These are phyloP conservation scores for Trachymyrmex cornetzi DNA, from an alignment of 1,140 invertebrate genomes.

Conservation along the genomic window DNA sequence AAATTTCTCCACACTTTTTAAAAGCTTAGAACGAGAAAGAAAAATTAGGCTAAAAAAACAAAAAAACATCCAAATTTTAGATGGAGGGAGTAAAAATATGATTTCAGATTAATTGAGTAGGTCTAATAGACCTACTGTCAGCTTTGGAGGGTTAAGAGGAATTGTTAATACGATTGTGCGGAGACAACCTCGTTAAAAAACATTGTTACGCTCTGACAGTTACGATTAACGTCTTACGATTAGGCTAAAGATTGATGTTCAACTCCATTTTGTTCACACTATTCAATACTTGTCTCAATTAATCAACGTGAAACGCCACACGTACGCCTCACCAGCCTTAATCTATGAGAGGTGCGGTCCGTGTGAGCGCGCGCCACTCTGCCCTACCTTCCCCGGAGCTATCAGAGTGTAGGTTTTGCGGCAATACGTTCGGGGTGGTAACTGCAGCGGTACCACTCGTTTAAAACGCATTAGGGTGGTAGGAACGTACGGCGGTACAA, in stretches of 20 bases:
- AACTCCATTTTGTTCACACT: constrained; percentile 50
- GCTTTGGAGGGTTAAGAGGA: background rate
- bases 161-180: background rate
- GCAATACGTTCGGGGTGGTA: constrained; percentile 62
- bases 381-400: constrained; percentile 37
- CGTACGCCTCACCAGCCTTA: constrained; percentile 48
- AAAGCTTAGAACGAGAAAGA: no score
- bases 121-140: no score
- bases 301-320: constrained; percentile 52
- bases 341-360: constrained; percentile 57
- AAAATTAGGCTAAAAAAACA: no score
- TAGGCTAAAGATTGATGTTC: constrained; percentile 50
- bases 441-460: constrained; percentile 65
- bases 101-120: no score
- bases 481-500: constrained; percentile 36
- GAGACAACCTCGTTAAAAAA: background rate
- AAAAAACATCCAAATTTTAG: no score
- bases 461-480: constrained; percentile 74
- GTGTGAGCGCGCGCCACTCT: constrained; percentile 15
- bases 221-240: constrained; percentile 16
- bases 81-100: no score
- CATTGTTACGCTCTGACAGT: background rate
- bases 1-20: no score
- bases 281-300: constrained; percentile 60
- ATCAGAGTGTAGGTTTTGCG: constrained; percentile 60